A percentile compares a stretch with the other conserved stretches of the same genome.
phyloP scores from a whole-genome alignment of 2,113 vertebrate genomes.

The Dicrurus megarhynchus region DNA sequence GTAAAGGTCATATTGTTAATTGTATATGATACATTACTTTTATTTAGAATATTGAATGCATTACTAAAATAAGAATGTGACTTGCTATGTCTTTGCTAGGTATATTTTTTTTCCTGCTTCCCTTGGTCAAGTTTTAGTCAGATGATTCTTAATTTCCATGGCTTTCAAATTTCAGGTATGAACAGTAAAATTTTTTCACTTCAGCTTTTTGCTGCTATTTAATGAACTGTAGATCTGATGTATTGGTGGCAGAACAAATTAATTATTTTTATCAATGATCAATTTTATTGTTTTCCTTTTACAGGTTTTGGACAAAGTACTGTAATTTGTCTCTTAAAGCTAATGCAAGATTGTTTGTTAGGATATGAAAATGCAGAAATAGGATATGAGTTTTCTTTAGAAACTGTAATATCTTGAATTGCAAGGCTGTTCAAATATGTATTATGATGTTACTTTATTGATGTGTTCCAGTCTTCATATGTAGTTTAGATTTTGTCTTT shows the following conservation, averaged over 20 bases:
- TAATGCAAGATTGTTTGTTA: neutral
- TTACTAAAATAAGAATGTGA: neutral
- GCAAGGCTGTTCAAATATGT: neutral
- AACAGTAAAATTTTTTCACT: neutral
- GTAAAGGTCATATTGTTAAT: neutral
- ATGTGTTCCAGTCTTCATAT: neutral
- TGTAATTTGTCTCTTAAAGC: neutral
- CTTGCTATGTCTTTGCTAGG: neutral
- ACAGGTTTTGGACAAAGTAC: neutral
- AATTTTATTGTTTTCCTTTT: neutral
- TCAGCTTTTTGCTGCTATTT: neutral
- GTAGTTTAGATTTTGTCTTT: neutral
- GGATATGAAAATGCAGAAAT: neutral
- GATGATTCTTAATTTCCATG: neutral
- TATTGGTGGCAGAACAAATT: neutral
- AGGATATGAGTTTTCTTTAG: neutral
- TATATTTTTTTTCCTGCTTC: neutral
- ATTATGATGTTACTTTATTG: neutral
- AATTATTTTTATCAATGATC: neutral
- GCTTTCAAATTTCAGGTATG: neutral
- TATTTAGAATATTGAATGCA: neutral
- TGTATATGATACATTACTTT: neutral
- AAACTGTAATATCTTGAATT: neutral
- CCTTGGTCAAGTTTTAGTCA: neutral
- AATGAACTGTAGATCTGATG: neutral